Conservation (phyloP, 2,888 invertebrate species). For the Rambutsinella grinnellia region DNA sequence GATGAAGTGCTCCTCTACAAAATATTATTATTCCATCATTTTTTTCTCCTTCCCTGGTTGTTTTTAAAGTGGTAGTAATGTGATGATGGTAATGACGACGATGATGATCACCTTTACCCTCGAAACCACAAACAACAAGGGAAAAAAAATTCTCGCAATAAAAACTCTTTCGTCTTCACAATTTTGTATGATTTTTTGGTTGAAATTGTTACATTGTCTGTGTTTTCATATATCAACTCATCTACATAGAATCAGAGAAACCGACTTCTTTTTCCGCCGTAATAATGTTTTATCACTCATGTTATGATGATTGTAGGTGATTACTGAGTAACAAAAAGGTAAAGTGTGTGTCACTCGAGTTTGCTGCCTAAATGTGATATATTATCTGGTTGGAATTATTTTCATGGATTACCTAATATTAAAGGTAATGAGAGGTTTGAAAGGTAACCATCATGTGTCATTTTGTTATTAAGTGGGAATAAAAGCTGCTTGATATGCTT, state of each 20-base stretch:
- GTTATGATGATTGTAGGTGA: neutral
- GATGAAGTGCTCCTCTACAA: neutral
- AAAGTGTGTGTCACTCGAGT: slow-evolving; percentile 43
- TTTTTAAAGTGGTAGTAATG: neutral
- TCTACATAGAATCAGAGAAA: too few relatives aligned
- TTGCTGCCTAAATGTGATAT: neutral
- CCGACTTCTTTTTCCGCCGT: too few relatives aligned
- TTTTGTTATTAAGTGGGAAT: slow-evolving; percentile 22
- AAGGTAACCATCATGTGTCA: slow-evolving; percentile 45
- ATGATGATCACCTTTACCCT: slow-evolving; percentile 42
- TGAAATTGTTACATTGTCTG: too few relatives aligned
- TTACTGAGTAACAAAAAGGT: slow-evolving; percentile 1
- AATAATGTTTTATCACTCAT: too few relatives aligned
- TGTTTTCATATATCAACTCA: too few relatives aligned
- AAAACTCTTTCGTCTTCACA: slow-evolving; percentile 1
- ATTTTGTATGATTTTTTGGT: too few relatives aligned
- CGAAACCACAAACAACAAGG: slow-evolving; percentile 46
- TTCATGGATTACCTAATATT: slow-evolving; percentile 40
- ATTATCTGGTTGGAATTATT: slow-evolving; percentile 8
- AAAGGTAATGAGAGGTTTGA: slow-evolving; percentile 44
- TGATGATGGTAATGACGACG: slow-evolving; percentile 39
- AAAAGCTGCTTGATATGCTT: neutral
- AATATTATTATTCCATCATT: neutral
- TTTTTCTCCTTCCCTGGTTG: neutral
- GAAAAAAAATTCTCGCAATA: slow-evolving; percentile 43